Percentiles rank a stretch among this genome's conserved stretches.
These are phyloP conservation scores for Iphiclides podalirius DNA, from an alignment of 2,888 invertebrate species.

Conservation along the genomic window DNA sequence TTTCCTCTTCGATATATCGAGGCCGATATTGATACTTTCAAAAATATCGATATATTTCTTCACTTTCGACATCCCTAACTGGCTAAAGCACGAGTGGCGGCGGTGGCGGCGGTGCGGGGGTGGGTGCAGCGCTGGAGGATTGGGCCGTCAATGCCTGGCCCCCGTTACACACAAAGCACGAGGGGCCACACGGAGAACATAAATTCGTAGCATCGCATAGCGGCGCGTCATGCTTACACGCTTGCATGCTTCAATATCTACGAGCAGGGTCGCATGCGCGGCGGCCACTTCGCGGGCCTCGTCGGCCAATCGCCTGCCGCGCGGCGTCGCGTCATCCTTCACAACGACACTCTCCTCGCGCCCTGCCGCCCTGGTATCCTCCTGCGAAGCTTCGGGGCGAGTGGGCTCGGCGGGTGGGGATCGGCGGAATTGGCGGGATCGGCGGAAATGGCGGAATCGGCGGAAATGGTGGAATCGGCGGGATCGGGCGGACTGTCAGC, in stretches of 20 bases:
- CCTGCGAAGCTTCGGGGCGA: conserved; percentile 48
- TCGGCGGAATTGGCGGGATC: conserved; percentile 22
- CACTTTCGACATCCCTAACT: too few species aligned
- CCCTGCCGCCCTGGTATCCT: conserved; percentile 50
- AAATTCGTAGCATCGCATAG: conserved; percentile 43
- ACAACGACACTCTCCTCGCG: conserved; percentile 68
- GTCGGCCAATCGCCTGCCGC: conserved; percentile 67
- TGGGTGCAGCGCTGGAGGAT: background rate
- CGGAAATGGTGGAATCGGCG: conserved; percentile 30
- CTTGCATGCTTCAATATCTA: conserved; percentile 83
- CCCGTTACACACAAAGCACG: too few species aligned
- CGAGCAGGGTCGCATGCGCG: conserved; percentile 76
- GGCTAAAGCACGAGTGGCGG: background rate
- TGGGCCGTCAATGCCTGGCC: too few species aligned
- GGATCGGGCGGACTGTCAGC: conserved; percentile 42
- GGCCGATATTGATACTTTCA: too few species aligned
- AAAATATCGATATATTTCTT: too few species aligned
- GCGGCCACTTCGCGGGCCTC: conserved; percentile 74
- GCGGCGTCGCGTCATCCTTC: conserved; percentile 69
- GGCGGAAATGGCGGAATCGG: background rate
- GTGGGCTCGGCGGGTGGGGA: conserved; percentile 44
- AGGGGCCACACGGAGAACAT: conserved; percentile 40
- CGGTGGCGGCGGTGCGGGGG: background rate
- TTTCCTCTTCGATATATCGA: too few species aligned
- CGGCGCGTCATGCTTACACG: conserved; percentile 84